Conservation (phyloP, 30 jellyfish, hydroid and myxozoan species). For the Chrysaora quinquecirrha region DNA sequence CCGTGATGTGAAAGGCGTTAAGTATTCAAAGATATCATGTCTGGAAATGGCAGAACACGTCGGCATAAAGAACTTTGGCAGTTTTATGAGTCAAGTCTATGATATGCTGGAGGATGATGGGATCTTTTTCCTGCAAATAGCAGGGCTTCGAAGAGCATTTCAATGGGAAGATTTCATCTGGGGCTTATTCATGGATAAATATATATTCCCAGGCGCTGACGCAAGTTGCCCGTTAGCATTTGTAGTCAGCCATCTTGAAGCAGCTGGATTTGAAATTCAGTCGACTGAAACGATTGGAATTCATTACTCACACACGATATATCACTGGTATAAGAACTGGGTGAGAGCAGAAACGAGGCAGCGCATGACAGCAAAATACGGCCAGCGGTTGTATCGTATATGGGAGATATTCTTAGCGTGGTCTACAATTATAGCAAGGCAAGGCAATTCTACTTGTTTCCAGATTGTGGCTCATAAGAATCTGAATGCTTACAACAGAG, state of each 20-base stretch:
- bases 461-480: conserved; percentile 91
- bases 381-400: conserved; percentile 83
- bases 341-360: conserved; percentile 54
- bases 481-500: conserved; percentile 66
- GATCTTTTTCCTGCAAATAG: conserved; percentile 83
- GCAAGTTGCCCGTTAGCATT: conserved; percentile 93
- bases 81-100: conserved; percentile 84
- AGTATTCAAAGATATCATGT: conserved; percentile 89
- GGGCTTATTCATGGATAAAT: conserved; percentile 95
- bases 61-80: conserved; percentile 81
- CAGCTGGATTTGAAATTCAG: conserved; percentile 94
- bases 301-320: conserved; percentile 92
- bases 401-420: conserved; percentile 95
- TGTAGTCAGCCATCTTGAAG: conserved; percentile 83
- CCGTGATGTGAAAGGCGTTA: conserved; percentile 76
- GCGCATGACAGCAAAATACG: conserved; percentile 70
- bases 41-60: conserved; percentile 98
- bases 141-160: conserved; percentile 96
- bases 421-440: conserved; percentile 94
- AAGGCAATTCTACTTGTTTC: conserved; percentile 94
- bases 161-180: conserved; percentile 96
- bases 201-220: conserved; percentile 98
- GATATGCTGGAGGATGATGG: conserved; percentile 92
- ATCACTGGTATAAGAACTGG: conserved; percentile 90
- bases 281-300: conserved; percentile 86